These are phyloP conservation scores for Neotoma lepida DNA, from an alignment of 2,113 vertebrate genomes.

Conservation along the genomic window DNA sequence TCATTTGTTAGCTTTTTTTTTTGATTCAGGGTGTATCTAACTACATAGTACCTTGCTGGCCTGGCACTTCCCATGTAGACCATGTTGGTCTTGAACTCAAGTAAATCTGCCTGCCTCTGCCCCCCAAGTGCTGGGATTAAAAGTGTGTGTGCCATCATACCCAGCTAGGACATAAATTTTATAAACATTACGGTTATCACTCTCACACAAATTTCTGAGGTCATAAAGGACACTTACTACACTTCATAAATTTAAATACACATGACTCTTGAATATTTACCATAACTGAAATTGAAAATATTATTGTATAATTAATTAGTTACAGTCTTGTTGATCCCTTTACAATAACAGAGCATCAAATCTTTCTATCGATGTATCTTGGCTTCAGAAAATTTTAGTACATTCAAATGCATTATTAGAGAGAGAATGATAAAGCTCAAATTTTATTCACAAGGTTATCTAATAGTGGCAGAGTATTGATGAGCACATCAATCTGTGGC, in stretches of 20 bases:
- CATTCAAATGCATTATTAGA: neutral
- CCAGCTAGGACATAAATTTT: neutral
- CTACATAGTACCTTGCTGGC: neutral
- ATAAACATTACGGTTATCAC: neutral
- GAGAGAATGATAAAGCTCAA: neutral
- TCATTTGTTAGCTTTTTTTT: neutral
- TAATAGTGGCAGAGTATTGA: neutral
- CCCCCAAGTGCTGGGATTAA: too few species aligned
- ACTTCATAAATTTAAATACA: slow-evolving; percentile 2
- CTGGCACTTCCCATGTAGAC: too few species aligned
- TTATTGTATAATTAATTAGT: slow-evolving; percentile 26
- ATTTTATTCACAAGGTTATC: neutral
- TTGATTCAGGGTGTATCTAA: neutral
- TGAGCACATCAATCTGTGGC: neutral
- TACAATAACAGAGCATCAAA: neutral
- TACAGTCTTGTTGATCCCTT: neutral
- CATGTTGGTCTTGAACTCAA: neutral
- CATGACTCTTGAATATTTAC: neutral
- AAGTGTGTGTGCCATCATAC: neutral
- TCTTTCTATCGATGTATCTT: neutral
- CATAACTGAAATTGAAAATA: neutral
- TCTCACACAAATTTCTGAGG: neutral
- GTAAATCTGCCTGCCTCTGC: neutral
- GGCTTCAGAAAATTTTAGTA: neutral
- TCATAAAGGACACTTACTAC: neutral